Evolutionary conservation across 2,113 vertebrate species (phyloP).

Genomic region (Pomatostomus ruficeps): DNA sequence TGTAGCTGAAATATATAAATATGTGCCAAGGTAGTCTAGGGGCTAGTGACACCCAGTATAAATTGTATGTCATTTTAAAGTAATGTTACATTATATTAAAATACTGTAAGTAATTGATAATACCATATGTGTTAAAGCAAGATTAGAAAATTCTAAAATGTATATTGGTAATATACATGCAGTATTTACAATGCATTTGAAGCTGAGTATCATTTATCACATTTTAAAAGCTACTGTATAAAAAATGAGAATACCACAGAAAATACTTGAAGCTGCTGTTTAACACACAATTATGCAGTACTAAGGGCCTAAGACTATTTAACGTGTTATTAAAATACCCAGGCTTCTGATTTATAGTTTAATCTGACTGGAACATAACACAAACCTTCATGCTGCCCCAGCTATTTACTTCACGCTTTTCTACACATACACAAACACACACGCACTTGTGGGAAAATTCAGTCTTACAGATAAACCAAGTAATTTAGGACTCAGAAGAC

Average conservation of each 20-base stretch:
- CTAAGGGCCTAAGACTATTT: not conserved
- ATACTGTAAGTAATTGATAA: not conserved
- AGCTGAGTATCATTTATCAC: not conserved
- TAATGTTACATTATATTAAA: slow-evolving; percentile 12
- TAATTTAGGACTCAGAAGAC: not conserved
- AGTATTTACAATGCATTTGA: not conserved
- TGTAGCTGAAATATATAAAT: slow-evolving; percentile 16
- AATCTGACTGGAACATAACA: not conserved
- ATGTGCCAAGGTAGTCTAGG: not conserved
- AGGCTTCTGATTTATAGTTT: not conserved
- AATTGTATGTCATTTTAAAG: slow-evolving; percentile 19
- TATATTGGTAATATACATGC: not conserved
- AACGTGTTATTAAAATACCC: not conserved
- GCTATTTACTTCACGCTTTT: not conserved
- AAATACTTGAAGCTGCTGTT: not conserved
- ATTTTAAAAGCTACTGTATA: not conserved
- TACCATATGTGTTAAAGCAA: not conserved
- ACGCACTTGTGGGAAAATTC: not conserved
- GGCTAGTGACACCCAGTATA: not conserved
- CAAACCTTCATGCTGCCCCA: not conserved
- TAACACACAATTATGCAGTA: not conserved
- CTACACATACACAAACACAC: not conserved
- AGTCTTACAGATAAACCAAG: not conserved
- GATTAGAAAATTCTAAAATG: not conserved
- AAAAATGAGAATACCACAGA: not conserved